Evolutionary conservation across 1,140 invertebrate species (phyloP).

Genomic region (Drosophila ananassae): DNA sequence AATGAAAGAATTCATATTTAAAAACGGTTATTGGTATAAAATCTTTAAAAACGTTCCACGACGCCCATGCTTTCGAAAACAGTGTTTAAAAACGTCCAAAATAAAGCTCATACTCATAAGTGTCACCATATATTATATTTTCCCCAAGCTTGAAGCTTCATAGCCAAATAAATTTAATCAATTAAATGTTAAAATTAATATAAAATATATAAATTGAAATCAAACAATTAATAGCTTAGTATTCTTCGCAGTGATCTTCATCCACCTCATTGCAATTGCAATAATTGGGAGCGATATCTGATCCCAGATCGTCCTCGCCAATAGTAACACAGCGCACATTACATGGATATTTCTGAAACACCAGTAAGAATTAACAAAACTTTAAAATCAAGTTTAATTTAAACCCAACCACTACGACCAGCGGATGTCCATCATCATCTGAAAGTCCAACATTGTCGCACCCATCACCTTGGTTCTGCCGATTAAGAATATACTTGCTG

Average conservation of each 20-base stretch:
- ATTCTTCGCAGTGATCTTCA: slow-evolving; percentile 44
- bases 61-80: background rate
- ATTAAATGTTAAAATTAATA: background rate
- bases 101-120: background rate
- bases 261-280: slow-evolving; percentile 51
- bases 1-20: no score
- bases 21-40: no score
- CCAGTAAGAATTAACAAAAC: background rate
- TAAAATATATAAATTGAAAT: slow-evolving; percentile 33
- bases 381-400: background rate
- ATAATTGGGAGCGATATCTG: slow-evolving; percentile 54
- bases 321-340: slow-evolving; percentile 61
- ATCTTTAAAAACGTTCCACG: no score
- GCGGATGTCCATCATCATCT: slow-evolving; percentile 63
- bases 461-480: slow-evolving; percentile 57
- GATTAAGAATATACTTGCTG: slow-evolving; percentile 62
- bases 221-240: slow-evolving; percentile 1
- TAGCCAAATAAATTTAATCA: background rate
- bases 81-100: background rate
- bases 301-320: slow-evolving; percentile 62
- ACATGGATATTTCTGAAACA: slow-evolving; percentile 53
- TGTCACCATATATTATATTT: background rate
- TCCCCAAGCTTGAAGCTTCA: background rate
- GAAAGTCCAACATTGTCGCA: slow-evolving; percentile 49
- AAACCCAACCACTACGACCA: slow-evolving; percentile 66